phyloP scores from a whole-genome alignment of 2,113 vertebrate species.

The Eptesicus fuscus region DNA sequence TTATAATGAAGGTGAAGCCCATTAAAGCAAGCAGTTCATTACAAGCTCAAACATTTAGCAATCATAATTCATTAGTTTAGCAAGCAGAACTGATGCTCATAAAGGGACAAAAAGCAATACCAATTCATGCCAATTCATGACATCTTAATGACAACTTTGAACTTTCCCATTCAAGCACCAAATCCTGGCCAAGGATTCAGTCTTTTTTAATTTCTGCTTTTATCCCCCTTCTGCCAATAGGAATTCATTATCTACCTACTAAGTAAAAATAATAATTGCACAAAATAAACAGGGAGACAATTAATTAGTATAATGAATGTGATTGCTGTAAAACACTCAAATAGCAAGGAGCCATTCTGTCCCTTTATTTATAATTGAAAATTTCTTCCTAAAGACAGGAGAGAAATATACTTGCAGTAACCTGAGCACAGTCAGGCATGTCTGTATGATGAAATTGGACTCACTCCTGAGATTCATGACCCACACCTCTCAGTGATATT shows the following conservation, averaged over 20 bases:
- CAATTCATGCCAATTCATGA: background rate
- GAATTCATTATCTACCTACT: conserved; percentile 62
- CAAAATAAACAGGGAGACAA: conserved; percentile 66
- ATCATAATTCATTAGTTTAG: background rate
- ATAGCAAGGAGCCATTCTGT: conserved; percentile 16
- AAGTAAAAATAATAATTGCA: conserved; percentile 63
- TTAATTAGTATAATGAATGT: conserved; percentile 65
- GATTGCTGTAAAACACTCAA: conserved; percentile 13
- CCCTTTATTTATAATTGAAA: background rate
- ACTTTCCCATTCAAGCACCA: background rate
- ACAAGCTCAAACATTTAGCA: conserved; percentile 50
- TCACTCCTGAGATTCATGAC: background rate
- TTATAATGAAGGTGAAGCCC: conserved; percentile 67
- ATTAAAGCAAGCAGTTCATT: conserved; percentile 70
- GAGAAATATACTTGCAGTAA: background rate
- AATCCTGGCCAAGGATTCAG: background rate
- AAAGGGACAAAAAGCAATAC: background rate
- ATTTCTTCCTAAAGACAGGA: conserved; percentile 6
- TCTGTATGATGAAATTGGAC: background rate
- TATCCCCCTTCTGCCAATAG: conserved; percentile 22
- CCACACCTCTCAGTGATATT: background rate
- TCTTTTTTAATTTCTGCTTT: conserved; percentile 25
- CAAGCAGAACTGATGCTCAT: background rate
- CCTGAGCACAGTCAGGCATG: background rate
- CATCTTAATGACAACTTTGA: background rate